A percentile compares a stretch with the other conserved stretches of the same genome.
phyloP scores from a whole-genome alignment of 2,797 vertebrate species.

The Neosilurus mollespiculum region DNA sequence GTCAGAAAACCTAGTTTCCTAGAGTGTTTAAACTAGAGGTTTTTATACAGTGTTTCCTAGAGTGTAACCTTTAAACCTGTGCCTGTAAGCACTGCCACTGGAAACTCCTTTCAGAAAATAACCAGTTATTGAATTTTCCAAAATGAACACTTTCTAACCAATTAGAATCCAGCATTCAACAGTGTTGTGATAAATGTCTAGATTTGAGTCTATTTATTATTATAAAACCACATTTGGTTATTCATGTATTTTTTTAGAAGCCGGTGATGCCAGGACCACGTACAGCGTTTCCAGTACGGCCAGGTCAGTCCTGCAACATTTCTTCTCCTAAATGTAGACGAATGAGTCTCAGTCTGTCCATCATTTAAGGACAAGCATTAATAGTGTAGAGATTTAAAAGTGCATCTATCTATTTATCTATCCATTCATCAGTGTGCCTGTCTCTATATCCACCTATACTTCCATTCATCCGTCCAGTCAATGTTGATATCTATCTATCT shows the following conservation, averaged over 20 bases:
- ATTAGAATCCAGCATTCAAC: constrained; percentile 4
- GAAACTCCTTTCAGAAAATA: neutral
- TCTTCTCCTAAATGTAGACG: neutral
- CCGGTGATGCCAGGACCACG: constrained; percentile 48
- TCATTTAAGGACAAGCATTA: neutral
- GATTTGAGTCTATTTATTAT: neutral
- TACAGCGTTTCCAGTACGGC: constrained; percentile 57
- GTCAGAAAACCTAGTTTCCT: neutral
- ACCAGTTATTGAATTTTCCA: too few relatives aligned
- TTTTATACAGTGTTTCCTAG: neutral
- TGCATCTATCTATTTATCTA: neutral
- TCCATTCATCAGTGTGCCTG: neutral
- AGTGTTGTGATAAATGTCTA: neutral
- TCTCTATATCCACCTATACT: neutral
- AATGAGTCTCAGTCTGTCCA: neutral
- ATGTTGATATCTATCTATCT: neutral
- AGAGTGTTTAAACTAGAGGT: neutral
- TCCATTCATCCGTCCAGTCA: neutral
- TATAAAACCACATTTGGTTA: neutral
- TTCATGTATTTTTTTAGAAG: constrained; percentile 63
- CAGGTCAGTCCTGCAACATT: constrained; percentile 37
- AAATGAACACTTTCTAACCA: neutral
- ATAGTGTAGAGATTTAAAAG: neutral
- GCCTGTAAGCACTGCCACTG: neutral
- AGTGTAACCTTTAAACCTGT: neutral